Conservation (phyloP, 2,113 vertebrate species). For the Leptobrachium leishanense region DNA sequence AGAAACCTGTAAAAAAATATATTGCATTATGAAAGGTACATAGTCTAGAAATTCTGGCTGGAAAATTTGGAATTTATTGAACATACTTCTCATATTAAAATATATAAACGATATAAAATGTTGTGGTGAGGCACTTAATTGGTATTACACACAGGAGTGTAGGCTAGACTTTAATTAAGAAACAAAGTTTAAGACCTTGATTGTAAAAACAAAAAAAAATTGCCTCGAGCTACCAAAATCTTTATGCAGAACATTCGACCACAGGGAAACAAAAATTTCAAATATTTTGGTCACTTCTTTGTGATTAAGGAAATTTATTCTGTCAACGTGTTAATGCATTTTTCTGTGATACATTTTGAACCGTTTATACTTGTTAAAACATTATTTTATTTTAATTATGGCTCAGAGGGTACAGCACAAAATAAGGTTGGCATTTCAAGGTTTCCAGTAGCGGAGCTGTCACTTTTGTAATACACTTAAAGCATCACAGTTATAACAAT, state of each 20-base stretch:
- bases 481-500: neutral
- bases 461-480: neutral
- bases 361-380: neutral
- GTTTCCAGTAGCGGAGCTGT: neutral
- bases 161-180: constrained; percentile 39
- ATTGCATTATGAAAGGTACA: constrained; percentile 27
- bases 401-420: neutral
- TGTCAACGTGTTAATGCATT: neutral
- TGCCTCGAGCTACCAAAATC: constrained; percentile 38
- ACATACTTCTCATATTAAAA: constrained; percentile 25
- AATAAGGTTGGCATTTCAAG: neutral
- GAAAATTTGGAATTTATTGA: constrained; percentile 33
- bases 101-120: constrained; percentile 35
- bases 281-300: neutral
- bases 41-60: constrained; percentile 35
- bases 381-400: neutral
- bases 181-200: neutral
- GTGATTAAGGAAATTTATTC: neutral
- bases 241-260: constrained; percentile 25
- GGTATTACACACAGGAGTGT: constrained; percentile 10
- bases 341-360: neutral
- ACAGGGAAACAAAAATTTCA: constrained; percentile 34
- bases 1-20: constrained; percentile 13
- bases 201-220: constrained; percentile 28
- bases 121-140: constrained; percentile 46